Evolutionary conservation across 1,140 invertebrate species (phyloP), one percentile per base, ranked within the genome.

Genomic region (Pseudomyrmex concolor): DNA sequence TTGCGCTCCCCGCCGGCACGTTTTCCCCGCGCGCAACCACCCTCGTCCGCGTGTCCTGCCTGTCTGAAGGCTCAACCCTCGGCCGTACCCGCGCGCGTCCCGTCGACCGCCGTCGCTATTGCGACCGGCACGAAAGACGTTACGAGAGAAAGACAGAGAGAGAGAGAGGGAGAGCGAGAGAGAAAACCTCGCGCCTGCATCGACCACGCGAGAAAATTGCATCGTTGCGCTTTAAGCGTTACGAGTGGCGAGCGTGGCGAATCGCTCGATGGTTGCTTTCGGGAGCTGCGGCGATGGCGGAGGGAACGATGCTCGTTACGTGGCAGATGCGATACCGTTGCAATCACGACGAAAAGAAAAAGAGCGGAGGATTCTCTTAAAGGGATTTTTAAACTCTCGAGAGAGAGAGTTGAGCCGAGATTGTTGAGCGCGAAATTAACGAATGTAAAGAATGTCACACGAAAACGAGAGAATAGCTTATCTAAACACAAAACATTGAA

Each of bases 171-270:
- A 34, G 5, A 34, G 34, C 76, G 64, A 89, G 71, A 78, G 34
- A 34, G 34, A 34, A 7, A 34, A 34, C 64, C 76, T 78, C 76
- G 54, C 80, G 85, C 76, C 60, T 67, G 86, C 85, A 88, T 85
- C 86, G 87, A 88, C 87, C 87, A 88, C 86, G 86, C 87, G 86
- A 88, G 87, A 87, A 87, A 87, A 87, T 88, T 88, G 86, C 86
- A 85, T 74, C 70, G 85, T 88, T 80, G 81, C 85, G 86, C 86
- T 87, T 87, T 86, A 84, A 87, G 72, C 85, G 86, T 78, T 74
- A 63, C 73, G 60, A 67, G 55, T 50, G 86, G 66, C 68, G 78
- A 67, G 68, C 62, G 50, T 67, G 57, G 78, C 78, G 43, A 82
- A 82, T 82, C 70, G 70, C 70, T 43, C 57, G 57, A 57, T 25